Conservation (phyloP, 2,888 invertebrate genomes). For the Oegoconia quadripuncta region DNA sequence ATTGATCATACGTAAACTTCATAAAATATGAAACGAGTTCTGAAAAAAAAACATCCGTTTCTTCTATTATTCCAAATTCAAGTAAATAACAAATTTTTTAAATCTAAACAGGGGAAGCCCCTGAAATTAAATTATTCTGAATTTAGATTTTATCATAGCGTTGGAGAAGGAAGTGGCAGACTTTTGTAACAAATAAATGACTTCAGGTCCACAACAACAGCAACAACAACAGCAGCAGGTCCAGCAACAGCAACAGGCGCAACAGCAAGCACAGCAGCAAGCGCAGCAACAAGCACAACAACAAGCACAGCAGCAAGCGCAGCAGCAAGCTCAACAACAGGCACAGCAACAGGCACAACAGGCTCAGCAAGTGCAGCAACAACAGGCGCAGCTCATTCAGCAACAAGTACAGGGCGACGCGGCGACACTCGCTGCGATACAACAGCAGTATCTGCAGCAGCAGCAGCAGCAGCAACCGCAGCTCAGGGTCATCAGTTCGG, state of each 20-base stretch:
- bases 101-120: too few relatives aligned
- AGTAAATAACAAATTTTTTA: too few relatives aligned
- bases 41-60: too few relatives aligned
- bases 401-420: constrained; percentile 63
- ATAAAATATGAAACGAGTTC: too few relatives aligned
- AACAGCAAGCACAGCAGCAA: too few relatives aligned
- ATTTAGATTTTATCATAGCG: too few relatives aligned
- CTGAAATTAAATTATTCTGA: too few relatives aligned
- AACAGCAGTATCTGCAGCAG: constrained; percentile 70
- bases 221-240: constrained; percentile 38
- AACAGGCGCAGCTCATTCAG: constrained; percentile 46
- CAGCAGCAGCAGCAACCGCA: constrained; percentile 78
- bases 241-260: constrained; percentile 35
- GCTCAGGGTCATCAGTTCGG: constrained; percentile 78
- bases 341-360: constrained; percentile 32
- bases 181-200: too few relatives aligned
- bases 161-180: too few relatives aligned
- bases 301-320: constrained; percentile 35
- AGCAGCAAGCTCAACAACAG: constrained; percentile 20
- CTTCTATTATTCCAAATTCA: too few relatives aligned
- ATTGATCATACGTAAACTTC: too few relatives aligned
- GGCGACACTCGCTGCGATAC: constrained; percentile 69
- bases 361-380: constrained; percentile 39
- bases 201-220: constrained; percentile 31
- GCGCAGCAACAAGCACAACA: constrained; percentile 31